Evolutionary conservation across 1,140 invertebrate genomes (phyloP).

Genomic region (Trichonephila clavipes): DNA sequence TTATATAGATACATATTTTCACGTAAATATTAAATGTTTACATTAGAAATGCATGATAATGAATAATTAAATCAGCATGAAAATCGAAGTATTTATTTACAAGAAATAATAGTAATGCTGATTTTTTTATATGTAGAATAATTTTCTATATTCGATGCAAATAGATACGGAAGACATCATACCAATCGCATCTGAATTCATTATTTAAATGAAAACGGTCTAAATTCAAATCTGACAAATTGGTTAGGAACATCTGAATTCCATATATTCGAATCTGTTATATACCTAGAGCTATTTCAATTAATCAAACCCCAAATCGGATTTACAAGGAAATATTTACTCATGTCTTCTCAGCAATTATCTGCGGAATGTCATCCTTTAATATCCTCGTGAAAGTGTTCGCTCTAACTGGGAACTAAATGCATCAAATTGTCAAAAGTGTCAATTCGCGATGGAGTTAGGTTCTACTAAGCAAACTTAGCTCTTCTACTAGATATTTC

Average conservation of each 20-base stretch:
- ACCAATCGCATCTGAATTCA: too few species aligned
- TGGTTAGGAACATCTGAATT: background rate
- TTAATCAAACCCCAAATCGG: slow-evolving; percentile 7
- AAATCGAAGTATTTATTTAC: too few species aligned
- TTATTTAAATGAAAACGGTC: background rate
- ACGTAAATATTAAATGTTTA: too few species aligned
- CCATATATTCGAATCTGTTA: background rate
- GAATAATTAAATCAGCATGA: too few species aligned
- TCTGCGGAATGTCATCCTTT: background rate
- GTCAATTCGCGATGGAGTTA: slow-evolving; percentile 31
- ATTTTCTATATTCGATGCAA: too few species aligned
- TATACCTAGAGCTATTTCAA: background rate
- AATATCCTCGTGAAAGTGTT: background rate
- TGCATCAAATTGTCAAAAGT: slow-evolving; percentile 69
- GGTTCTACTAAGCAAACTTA: slow-evolving; percentile 25
- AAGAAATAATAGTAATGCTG: too few species aligned
- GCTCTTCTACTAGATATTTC: background rate
- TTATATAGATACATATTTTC: too few species aligned
- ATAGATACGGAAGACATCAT: too few species aligned
- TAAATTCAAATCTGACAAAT: background rate
- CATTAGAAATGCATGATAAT: too few species aligned
- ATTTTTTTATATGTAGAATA: too few species aligned
- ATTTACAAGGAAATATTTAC: background rate
- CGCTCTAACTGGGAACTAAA: background rate
- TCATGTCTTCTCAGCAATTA: background rate